These are phyloP conservation scores for Lithophane leautieri DNA, from an alignment of 2,888 invertebrate genomes.

Conservation along the genomic window DNA sequence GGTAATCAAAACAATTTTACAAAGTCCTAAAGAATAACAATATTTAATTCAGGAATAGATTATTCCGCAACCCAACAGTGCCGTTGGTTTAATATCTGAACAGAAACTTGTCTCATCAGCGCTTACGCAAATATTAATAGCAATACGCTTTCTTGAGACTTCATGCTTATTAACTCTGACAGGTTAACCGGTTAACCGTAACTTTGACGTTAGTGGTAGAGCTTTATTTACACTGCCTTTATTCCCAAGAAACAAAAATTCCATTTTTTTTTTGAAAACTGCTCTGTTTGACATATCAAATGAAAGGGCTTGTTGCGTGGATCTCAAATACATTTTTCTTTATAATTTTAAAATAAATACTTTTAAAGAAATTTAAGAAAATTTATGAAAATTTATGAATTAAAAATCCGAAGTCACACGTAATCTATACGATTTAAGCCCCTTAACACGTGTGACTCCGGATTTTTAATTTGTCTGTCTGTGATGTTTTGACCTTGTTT, in stretches of 20 bases:
- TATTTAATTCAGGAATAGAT: conserved; percentile 40
- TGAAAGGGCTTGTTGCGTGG: no score
- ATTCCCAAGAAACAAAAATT: neutral
- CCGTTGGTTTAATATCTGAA: conserved; percentile 44
- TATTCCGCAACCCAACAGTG: conserved; percentile 11
- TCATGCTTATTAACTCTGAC: conserved; percentile 43
- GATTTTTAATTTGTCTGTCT: no score
- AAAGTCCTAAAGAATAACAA: conserved; percentile 25
- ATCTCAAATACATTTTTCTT: no score
- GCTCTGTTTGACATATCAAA: no score
- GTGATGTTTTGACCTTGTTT: no score
- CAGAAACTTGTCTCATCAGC: conserved; percentile 56
- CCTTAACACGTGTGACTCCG: no score
- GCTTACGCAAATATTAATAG: conserved; percentile 59
- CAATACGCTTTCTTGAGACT: conserved; percentile 33
- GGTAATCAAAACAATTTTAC: conserved; percentile 15
- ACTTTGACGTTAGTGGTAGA: conserved; percentile 21
- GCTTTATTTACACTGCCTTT: conserved; percentile 16
- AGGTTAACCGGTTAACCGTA: conserved; percentile 39
- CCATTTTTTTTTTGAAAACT: no score
- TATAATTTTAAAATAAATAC: no score
- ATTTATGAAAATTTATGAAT: no score
- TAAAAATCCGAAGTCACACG: no score
- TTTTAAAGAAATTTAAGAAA: no score
- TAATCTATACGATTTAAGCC: no score